Percentiles rank a stretch among this genome's conserved stretches.
These are phyloP conservation scores for Acanthurus leucopareius DNA, from an alignment of 2,797 vertebrate genomes.

Conservation along the genomic window DNA sequence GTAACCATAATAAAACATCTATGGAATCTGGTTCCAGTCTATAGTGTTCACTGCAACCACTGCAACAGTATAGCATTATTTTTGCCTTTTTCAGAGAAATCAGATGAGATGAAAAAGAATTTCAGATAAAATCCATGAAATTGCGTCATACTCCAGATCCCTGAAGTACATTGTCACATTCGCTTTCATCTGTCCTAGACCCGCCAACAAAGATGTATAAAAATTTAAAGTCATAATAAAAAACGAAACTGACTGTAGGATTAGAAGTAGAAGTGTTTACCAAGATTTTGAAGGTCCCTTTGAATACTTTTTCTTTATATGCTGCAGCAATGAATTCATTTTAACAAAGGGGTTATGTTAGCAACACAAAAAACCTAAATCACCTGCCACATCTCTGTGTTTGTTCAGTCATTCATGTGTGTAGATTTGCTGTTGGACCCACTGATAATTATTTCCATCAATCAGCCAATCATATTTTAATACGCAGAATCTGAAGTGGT, in stretches of 20 bases:
- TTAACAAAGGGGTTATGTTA: no score
- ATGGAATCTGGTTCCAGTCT: neutral
- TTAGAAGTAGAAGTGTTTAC: neutral
- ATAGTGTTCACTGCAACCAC: neutral
- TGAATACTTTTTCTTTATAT: neutral
- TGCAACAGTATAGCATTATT: neutral
- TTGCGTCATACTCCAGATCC: neutral
- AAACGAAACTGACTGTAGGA: neutral
- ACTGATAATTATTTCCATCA: neutral
- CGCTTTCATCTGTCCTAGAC: neutral
- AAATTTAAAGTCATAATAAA: neutral
- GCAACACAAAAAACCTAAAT: no score
- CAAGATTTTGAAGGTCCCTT: neutral
- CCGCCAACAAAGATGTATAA: neutral
- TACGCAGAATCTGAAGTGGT: neutral
- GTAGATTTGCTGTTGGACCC: neutral
- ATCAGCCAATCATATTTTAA: neutral
- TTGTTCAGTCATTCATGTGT: neutral
- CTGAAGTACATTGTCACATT: neutral
- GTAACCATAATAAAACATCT: neutral
- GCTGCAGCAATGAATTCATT: no score
- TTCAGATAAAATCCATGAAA: neutral
- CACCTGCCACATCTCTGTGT: neutral
- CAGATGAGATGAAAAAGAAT: no score
- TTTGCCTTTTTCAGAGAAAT: no score